These are phyloP conservation scores for Nephrocerus scutellatus DNA, from an alignment of 2,888 invertebrate species.

Conservation along the genomic window DNA sequence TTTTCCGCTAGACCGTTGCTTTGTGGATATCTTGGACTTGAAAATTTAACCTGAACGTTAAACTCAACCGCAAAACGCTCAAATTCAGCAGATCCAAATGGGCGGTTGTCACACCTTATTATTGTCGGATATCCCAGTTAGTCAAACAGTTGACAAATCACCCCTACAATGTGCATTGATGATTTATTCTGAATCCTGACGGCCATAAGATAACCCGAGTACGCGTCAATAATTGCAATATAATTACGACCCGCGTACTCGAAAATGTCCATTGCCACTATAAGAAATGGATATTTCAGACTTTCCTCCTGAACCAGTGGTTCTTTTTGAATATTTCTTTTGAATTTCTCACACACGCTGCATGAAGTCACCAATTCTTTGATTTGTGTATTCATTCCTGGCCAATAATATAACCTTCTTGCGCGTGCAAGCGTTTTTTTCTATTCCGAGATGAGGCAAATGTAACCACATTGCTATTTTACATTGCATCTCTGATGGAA, in stretches of 20 bases:
- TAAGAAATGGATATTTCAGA: slow-evolving; percentile 22
- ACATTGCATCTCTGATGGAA: slow-evolving; percentile 21
- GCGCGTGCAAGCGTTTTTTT: slow-evolving; percentile 31
- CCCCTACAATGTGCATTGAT: slow-evolving; percentile 10
- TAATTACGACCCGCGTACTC: no score
- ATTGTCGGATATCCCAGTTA: slow-evolving; percentile 27
- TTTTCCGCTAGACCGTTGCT: slow-evolving; percentile 22
- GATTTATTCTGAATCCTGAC: slow-evolving; percentile 7
- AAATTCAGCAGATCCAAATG: slow-evolving; percentile 17
- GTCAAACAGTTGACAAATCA: slow-evolving; percentile 16
- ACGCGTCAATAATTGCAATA: slow-evolving; percentile 21
- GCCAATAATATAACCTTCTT: slow-evolving; percentile 33
- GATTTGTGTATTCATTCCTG: slow-evolving; percentile 29
- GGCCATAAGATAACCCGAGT: slow-evolving; percentile 11
- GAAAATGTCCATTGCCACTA: slow-evolving; percentile 20
- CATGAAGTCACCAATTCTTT: slow-evolving; percentile 21
- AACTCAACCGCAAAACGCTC: slow-evolving; percentile 10
- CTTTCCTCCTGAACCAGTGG: slow-evolving; percentile 19
- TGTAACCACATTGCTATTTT: slow-evolving; percentile 27
- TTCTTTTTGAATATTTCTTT: slow-evolving; percentile 21
- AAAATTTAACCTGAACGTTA: slow-evolving; percentile 16
- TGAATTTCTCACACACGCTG: slow-evolving; percentile 17
- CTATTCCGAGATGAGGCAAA: slow-evolving; percentile 32
- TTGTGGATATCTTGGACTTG: slow-evolving; percentile 21
- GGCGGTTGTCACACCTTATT: slow-evolving; percentile 24